Conservation (phyloP, 2,888 invertebrate genomes). For the Poecilobothrus nobilitatus region DNA sequence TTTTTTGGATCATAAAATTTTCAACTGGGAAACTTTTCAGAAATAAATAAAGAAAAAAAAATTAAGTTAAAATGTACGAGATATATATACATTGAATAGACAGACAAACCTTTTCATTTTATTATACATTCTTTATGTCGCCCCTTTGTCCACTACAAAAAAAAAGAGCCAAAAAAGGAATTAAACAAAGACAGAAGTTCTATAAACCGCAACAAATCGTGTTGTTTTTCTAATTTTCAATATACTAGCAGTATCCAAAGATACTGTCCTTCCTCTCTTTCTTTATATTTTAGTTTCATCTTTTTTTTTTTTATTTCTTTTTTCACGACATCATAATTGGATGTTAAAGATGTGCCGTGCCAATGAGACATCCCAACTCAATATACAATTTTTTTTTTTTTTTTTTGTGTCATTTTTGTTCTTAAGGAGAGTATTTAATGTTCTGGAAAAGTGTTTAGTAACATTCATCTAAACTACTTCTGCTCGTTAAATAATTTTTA, state of each 20-base stretch:
- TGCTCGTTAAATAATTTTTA: constrained; percentile 10
- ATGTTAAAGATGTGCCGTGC: constrained; percentile 20
- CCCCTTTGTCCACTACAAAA: not conserved
- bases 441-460: constrained; percentile 22
- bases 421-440: constrained; percentile 19
- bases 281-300: not conserved
- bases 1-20: constrained; percentile 6
- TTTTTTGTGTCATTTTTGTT: not conserved
- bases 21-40: not conserved
- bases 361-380: not conserved
- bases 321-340: constrained; percentile 25
- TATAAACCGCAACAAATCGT: not conserved
- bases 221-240: not conserved
- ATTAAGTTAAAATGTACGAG: not conserved
- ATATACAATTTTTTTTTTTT: not conserved
- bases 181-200: not conserved
- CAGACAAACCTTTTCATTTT: not conserved
- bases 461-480: constrained; percentile 7
- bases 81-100: not conserved
- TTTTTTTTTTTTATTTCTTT: not conserved
- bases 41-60: not conserved
- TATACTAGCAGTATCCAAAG: not conserved
- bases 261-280: not conserved
- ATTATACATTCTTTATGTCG: not conserved
- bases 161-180: not conserved